Base-by-base conservation (phyloP, 1,140 invertebrate species). In the Glomeris maerens region DNA sequence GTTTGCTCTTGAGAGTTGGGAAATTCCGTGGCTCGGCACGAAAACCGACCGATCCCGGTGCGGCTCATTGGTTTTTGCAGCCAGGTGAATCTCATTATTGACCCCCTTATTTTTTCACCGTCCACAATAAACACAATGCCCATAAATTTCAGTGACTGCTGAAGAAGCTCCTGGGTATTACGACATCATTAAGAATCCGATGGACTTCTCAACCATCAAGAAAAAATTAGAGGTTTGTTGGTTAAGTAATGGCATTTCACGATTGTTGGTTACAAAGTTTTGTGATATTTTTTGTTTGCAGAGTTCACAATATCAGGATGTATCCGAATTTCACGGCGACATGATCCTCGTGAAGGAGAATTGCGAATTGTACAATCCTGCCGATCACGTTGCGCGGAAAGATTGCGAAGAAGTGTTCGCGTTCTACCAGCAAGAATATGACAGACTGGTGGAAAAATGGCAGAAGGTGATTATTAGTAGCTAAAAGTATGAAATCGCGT, bases 341-440 rank as follows among this genome's bases (percentile, higher is more conserved):
- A 67, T 68, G 66, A 48, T 62, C 39, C 59, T 67, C 13, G 60
- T 68, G 7, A 54, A 59, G 22, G 57, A 60, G 29, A 68, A 68
- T 52, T 68, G 66, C 57, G 56, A 59, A 38, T 42, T 60, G n/a
- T 68, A 68, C 54, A 68, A 68, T 46, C 63, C 63, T 0, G 56
- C 60, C n/a, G 59, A 58, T 14, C 63, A 61, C 40, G 52, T 57
- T n/a, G 66, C 66, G 0, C 57, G 63, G 2, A 49, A 57, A n/a
- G 66, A 68, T 52, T 67, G 66, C 55, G 60, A 64, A 45, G 60
- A 66, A 28, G 66, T 68, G 1, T 67, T 67, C 52, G 52, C 42
- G 2, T 67, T 59, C 45, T 68, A 66, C 55, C 39, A 55, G 21
- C 56, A 55, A 39, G 66, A 68, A 52, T 62, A 63, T 48, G 57